A percentile compares a stretch with the other conserved stretches of the same genome.
phyloP scores from a whole-genome alignment of 2,888 invertebrate species.

The Rotaria sp. region DNA sequence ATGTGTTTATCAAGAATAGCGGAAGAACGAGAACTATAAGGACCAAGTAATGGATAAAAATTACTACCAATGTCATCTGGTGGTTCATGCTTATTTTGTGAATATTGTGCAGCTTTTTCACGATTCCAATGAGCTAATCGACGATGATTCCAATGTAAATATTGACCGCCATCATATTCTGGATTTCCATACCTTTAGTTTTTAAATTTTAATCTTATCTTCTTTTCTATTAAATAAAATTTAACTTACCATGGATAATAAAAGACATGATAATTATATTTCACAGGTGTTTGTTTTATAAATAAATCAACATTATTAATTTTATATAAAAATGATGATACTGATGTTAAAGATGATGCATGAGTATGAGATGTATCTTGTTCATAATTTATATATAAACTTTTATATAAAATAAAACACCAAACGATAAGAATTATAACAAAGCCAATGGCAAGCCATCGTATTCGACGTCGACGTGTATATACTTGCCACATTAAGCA shows the following conservation, averaged over 20 bases:
- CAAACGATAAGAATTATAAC: neutral
- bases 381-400: neutral
- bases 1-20: conserved; percentile 61
- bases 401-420: neutral
- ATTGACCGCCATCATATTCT: conserved; percentile 47
- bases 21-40: conserved; percentile 59
- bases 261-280: conserved; percentile 55
- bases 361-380: neutral
- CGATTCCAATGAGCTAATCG: conserved; percentile 49
- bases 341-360: neutral
- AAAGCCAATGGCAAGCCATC: neutral
- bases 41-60: conserved; percentile 59
- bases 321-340: neutral
- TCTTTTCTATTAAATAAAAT: conserved; percentile 42
- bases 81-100: conserved; percentile 58
- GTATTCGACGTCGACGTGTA: neutral
- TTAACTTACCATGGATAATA: conserved; percentile 55
- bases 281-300: conserved; percentile 39
- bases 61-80: conserved; percentile 60
- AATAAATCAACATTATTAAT: neutral
- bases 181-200: conserved; percentile 48
- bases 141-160: conserved; percentile 55
- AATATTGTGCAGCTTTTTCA: conserved; percentile 55
- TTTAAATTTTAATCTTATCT: neutral
- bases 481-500: neutral